Evolutionary conservation across 2,113 vertebrate species (phyloP).

Genomic region (Nothocercus julius): DNA sequence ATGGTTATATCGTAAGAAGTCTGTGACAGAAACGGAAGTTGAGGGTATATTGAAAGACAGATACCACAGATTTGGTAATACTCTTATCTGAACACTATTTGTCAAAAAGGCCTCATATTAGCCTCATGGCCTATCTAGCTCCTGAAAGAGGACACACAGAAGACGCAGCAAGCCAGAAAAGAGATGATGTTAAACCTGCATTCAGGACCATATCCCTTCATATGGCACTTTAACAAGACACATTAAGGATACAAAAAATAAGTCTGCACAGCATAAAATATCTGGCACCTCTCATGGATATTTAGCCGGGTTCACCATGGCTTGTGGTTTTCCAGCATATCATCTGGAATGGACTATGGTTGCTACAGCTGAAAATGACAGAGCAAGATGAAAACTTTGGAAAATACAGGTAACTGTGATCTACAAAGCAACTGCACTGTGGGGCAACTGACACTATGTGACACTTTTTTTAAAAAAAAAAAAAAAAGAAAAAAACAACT

Average conservation of each 20-base stretch:
- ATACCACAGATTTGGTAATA: not conserved
- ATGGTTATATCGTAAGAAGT: not conserved
- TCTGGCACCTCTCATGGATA: accelerated
- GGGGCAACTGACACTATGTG: not conserved
- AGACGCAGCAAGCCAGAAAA: not conserved
- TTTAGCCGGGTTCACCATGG: not conserved
- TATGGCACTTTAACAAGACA: not conserved
- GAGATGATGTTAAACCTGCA: accelerated
- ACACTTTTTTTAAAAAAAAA: too few relatives aligned
- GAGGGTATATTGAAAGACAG: not conserved
- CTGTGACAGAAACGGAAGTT: not conserved
- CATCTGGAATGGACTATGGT: too few relatives aligned
- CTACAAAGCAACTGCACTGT: not conserved
- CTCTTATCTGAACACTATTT: not conserved
- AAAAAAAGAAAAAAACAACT: too few relatives aligned
- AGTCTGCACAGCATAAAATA: not conserved
- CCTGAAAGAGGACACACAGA: not conserved
- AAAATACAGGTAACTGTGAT: not conserved
- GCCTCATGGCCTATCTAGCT: not conserved
- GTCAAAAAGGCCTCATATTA: not conserved
- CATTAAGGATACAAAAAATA: not conserved
- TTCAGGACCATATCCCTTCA: not conserved
- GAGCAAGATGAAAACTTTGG: not conserved
- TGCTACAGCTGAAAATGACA: not conserved
- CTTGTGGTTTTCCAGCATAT: not conserved